Evolutionary conservation across 2,888 invertebrate genomes (phyloP).

Genomic region (Caenorhabditis angaria): DNA sequence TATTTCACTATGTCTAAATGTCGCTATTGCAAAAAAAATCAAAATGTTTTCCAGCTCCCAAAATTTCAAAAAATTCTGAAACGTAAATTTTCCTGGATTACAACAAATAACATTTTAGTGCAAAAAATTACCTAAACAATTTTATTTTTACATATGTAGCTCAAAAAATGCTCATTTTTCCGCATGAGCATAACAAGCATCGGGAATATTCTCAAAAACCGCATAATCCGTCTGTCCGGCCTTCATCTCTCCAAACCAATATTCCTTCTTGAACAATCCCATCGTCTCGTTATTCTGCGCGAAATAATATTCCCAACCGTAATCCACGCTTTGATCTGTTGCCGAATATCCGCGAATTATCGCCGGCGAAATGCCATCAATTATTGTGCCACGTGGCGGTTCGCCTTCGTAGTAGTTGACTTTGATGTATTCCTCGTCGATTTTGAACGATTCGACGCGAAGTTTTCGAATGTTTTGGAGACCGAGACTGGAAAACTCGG

Average conservation of each 20-base stretch:
- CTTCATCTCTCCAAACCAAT: conserved; percentile 38
- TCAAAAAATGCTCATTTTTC: background rate
- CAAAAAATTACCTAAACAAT: no score
- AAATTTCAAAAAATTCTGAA: no score
- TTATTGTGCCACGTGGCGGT: conserved; percentile 18
- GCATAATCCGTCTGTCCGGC: conserved; percentile 28
- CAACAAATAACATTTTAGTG: no score
- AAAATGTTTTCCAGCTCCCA: no score
- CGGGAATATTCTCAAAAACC: conserved; percentile 32
- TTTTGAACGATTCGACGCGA: conserved; percentile 22
- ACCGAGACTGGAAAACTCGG: conserved; percentile 18
- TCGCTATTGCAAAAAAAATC: no score
- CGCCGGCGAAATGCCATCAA: conserved; percentile 36
- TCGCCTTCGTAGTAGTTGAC: conserved; percentile 45
- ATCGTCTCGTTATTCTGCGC: conserved; percentile 15
- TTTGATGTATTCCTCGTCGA: conserved; percentile 25
- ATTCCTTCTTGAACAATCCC: conserved; percentile 40
- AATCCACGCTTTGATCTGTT: conserved; percentile 23
- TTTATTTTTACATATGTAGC: no score
- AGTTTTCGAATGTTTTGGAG: conserved; percentile 25
- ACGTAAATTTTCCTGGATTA: no score
- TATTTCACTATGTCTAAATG: no score
- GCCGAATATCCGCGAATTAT: conserved; percentile 36
- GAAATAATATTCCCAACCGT: conserved; percentile 45
- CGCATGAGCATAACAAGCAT: conserved; percentile 15